phyloP scores from a whole-genome alignment of 2,113 vertebrate genomes.

The Rousettus leschenaultii region DNA sequence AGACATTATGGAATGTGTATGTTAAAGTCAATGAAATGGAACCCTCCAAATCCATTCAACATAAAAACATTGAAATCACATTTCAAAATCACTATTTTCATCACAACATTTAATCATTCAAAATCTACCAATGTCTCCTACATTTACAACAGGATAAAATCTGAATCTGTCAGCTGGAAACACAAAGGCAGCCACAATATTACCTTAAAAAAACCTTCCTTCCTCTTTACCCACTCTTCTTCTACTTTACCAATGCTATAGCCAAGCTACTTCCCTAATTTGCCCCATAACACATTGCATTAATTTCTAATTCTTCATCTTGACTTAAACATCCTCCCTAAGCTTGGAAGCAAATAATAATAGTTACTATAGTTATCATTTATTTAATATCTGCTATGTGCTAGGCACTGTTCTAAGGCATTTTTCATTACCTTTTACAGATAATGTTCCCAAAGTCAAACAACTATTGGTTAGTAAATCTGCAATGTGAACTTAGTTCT shows the following conservation, averaged over 20 bases:
- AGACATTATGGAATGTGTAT: not conserved
- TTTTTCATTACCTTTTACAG: constrained; percentile 3
- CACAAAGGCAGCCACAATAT: not conserved
- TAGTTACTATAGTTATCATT: not conserved
- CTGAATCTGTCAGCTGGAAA: not conserved
- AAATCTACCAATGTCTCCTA: not conserved
- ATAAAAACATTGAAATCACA: not conserved
- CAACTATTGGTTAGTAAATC: not conserved
- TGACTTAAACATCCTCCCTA: not conserved
- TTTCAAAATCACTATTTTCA: not conserved
- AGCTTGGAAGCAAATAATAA: constrained; percentile 18
- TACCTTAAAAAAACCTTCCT: not conserved
- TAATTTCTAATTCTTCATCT: not conserved
- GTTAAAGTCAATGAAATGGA: not conserved
- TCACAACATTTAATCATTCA: not conserved
- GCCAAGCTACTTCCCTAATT: not conserved
- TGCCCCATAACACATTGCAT: not conserved
- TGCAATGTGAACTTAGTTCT: not conserved
- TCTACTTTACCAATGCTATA: not conserved
- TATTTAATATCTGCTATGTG: not conserved
- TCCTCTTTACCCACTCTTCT: not conserved
- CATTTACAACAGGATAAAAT: constrained; percentile 27
- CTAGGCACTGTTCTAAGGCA: not conserved
- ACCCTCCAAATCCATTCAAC: not conserved
- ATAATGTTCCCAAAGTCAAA: not conserved